Evolutionary conservation across 2,113 vertebrate genomes (phyloP).

Genomic region (Gymnobelideus leadbeateri): DNA sequence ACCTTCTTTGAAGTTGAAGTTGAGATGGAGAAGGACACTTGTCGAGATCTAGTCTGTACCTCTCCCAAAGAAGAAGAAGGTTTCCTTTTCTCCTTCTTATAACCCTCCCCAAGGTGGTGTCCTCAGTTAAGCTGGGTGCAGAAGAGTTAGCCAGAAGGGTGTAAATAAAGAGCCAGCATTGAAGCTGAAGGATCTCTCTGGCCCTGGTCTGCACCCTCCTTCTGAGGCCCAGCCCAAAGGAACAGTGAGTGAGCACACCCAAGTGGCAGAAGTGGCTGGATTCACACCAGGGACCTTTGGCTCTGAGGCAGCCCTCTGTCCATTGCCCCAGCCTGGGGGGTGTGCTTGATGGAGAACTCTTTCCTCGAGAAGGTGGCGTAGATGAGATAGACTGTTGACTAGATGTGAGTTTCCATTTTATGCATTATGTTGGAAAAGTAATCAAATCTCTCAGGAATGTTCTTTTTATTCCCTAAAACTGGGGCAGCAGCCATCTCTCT

Average conservation of each 20-base stretch:
- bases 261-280: background rate
- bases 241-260: background rate
- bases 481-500: background rate
- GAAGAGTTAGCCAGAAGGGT: constrained; percentile 42
- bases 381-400: background rate
- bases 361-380: background rate
- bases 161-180: constrained; percentile 1
- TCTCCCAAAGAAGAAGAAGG: constrained; percentile 98
- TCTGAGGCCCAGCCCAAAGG: too few relatives aligned
- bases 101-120: constrained; percentile 54
- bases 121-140: constrained; percentile 36
- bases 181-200: background rate
- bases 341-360: background rate
- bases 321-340: background rate
- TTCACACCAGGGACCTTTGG: background rate
- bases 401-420: background rate
- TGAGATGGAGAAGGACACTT: constrained; percentile 98
- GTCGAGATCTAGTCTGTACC: constrained; percentile 96
- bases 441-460: background rate
- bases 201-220: too few relatives aligned
- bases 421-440: background rate
- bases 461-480: background rate
- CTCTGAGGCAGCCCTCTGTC: background rate
- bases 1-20: constrained; percentile 99
- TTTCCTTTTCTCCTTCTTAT: constrained; percentile 77